Base-by-base conservation (phyloP, 2,113 vertebrate genomes). In the Ploceus nigricollis region DNA sequence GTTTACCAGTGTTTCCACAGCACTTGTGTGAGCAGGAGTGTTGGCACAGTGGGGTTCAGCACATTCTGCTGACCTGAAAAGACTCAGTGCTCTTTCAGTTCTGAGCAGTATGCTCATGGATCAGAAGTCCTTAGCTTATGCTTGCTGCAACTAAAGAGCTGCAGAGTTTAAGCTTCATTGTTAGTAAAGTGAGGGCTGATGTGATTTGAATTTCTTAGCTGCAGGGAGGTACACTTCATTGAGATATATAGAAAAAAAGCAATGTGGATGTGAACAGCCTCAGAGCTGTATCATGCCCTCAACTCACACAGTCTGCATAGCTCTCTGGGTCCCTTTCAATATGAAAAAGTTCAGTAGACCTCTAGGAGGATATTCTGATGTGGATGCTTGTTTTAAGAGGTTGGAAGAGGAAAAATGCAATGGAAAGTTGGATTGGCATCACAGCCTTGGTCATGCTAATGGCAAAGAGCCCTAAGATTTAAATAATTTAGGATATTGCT, bases 401-500 rank as follows among this genome's bases (percentile, higher is more conserved):
- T 87, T 35, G n/a, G 37, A 66, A 73, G 57, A 64, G 15, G 37
- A 57, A 92, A 82, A 93, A 71, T 60, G 37, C 11, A 35, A 35
- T 56, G 60, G 42, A 75, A 94, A 75, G 25, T 48, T 60, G 47
- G 24, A 76, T 25, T 69, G 48, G 13, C 10, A 66, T 64, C 18
- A 5, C 22, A 66, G 68, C 2, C 25, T 27, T 4, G 44, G 13
- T 70, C n/a, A 58, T 22, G 21, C 50, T 77, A 85, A 73, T 73
- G 56, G 56, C 33, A 83, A 77, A 82, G 37, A 77, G 47, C 44
- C 33, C 11, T 72, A 19, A n/a, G 47, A 93, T 75, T 92, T 90
- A 85, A 93, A 88, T 88, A 80, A 89, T 94, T 91, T 80, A 81
- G 24, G 70, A 83, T 90, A 87, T 81, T 82, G 42, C 42, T 71